These are phyloP conservation scores for Anthopleura sola DNA, from an alignment of 64 coral and sea anemone species.

Conservation along the genomic window DNA sequence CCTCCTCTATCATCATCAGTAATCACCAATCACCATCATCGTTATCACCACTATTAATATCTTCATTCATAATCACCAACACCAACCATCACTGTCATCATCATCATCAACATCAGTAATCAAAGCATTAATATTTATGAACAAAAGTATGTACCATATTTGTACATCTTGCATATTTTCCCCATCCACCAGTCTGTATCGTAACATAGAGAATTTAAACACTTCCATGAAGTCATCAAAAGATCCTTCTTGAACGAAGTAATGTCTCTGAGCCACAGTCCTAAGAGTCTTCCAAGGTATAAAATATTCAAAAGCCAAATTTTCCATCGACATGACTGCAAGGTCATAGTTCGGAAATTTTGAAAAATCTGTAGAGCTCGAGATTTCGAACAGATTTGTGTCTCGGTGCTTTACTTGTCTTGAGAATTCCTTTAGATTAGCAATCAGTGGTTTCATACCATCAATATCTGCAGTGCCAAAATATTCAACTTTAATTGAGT, in stretches of 20 bases:
- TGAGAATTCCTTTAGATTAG: constrained; percentile 56
- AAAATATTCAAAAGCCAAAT: constrained; percentile 73
- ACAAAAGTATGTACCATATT: not conserved
- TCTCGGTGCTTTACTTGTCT: constrained; percentile 18
- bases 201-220: constrained; percentile 65
- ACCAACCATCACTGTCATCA: not conserved
- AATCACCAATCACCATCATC: no score
- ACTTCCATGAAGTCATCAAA: constrained; percentile 82
- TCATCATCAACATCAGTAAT: not conserved
- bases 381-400: constrained; percentile 39
- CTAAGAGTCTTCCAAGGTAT: constrained; percentile 83
- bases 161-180: not conserved
- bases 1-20: not conserved
- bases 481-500: constrained; percentile 51
- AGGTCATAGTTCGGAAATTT: constrained; percentile 53
- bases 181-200: constrained; percentile 31
- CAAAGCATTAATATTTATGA: not conserved
- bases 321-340: constrained; percentile 41
- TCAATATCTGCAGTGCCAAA: constrained; percentile 51
- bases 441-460: constrained; percentile 43
- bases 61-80: no score
- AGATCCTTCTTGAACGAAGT: constrained; percentile 88
- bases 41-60: no score
- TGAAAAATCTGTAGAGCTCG: not conserved
- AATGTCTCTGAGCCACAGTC: constrained; percentile 72